Evolutionary conservation across 2,113 vertebrate genomes (phyloP).

Genomic region (Verasper variegatus): DNA sequence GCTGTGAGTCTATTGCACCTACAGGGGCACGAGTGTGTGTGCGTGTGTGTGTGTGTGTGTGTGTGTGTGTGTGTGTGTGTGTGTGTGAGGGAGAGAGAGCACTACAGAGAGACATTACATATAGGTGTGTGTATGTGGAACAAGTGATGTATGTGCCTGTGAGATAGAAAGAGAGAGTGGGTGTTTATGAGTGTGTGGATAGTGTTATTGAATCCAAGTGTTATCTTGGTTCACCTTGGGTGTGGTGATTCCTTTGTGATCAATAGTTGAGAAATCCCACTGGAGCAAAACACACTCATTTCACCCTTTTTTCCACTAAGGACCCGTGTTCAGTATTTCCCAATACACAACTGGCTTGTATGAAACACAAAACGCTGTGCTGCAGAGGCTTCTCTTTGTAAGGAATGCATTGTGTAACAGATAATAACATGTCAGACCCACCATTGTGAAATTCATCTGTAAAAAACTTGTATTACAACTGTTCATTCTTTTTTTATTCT

Average conservation of each 20-base stretch:
- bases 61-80: no score
- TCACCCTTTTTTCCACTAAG: constrained; percentile 33
- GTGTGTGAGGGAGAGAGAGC: background rate
- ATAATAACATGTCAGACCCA: constrained; percentile 8
- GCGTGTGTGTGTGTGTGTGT: no score
- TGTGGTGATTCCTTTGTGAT: constrained; percentile 61
- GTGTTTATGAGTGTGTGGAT: constrained; percentile 16
- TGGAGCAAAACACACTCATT: constrained; percentile 32
- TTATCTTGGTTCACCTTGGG: constrained; percentile 61
- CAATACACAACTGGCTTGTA: constrained; percentile 6
- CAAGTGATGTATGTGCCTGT: constrained; percentile 36
- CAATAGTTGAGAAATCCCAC: constrained; percentile 66
- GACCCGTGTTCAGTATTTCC: constrained; percentile 11
- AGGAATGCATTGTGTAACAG: constrained; percentile 1
- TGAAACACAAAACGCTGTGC: constrained; percentile 12
- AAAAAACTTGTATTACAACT: background rate
- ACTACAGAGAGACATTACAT: constrained; percentile 16
- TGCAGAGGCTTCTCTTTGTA: background rate
- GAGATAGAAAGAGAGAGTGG: constrained; percentile 6
- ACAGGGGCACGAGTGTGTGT: constrained; percentile 18
- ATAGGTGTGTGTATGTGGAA: constrained; percentile 27
- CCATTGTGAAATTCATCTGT: background rate
- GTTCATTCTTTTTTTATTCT: background rate
- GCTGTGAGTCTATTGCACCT: constrained; percentile 71
- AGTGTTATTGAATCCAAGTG: constrained; percentile 60